phyloP scores from a whole-genome alignment of 2,113 vertebrate species.

The Notothenia coriiceps region DNA sequence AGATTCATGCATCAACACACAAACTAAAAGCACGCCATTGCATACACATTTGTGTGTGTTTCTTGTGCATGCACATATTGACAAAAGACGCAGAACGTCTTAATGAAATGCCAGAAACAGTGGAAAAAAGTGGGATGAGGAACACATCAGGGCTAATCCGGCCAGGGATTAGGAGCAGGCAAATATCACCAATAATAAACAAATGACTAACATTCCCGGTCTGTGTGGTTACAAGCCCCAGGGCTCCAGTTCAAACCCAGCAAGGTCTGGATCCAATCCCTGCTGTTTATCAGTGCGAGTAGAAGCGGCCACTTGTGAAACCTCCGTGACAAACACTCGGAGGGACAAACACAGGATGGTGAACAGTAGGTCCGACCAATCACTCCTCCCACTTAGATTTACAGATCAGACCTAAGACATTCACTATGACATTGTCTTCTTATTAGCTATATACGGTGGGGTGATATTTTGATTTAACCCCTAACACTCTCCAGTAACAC shows the following conservation, averaged over 20 bases:
- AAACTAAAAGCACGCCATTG: constrained; percentile 8
- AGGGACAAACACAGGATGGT: constrained; percentile 54
- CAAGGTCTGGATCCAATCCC: constrained; percentile 81
- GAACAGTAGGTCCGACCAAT: constrained; percentile 44
- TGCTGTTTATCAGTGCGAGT: constrained; percentile 76
- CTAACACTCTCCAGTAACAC: constrained; percentile 7
- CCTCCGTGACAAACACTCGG: constrained; percentile 65
- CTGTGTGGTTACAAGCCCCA: constrained; percentile 63
- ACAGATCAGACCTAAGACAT: constrained; percentile 45
- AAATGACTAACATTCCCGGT: constrained; percentile 75
- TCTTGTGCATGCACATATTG: constrained; percentile 2
- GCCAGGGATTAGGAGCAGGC: constrained; percentile 67
- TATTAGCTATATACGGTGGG: constrained; percentile 11
- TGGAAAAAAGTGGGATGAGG: constrained; percentile 70
- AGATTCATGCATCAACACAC: constrained; percentile 17
- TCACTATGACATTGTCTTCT: constrained; percentile 33
- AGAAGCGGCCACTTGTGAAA: constrained; percentile 71
- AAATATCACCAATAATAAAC: constrained; percentile 76
- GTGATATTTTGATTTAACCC: constrained; percentile 11
- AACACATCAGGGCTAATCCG: constrained; percentile 68
- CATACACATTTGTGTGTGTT: neutral
- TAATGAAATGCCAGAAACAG: constrained; percentile 48
- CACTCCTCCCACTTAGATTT: constrained; percentile 52
- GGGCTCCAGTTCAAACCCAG: constrained; percentile 65
- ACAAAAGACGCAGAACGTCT: constrained; percentile 13